Evolutionary conservation across 2,797 vertebrate species (phyloP), one percentile per base, ranked within the genome.

Genomic region (Falco peregrinus): DNA sequence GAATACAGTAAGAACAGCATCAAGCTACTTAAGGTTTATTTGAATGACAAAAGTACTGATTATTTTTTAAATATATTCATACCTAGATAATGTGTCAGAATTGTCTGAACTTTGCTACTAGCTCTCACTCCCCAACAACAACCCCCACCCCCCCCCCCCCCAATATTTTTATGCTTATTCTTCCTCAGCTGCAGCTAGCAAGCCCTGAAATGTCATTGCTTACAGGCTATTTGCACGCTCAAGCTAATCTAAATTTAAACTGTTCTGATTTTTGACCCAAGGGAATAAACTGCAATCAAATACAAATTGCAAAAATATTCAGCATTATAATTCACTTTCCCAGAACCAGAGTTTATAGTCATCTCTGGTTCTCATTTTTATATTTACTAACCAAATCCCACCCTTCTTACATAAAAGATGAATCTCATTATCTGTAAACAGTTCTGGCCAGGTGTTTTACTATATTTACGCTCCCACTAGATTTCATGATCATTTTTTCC

Each of bases 291-390:
- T 84, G 51, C 83, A 96, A 95, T 90, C 91, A 97, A 97, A 94
- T 70, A 82, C n/a, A 97, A 97, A 96, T 16, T 96, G 83, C 77
- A 97, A 93, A 96, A 87, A 94, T 65, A 95, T 84, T 95, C 94
- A 84, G 53, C 73, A 39, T 78, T 86, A 39, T 45, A 81, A 96
- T 88, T 96, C 67, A 78, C n/a, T 84, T 79, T 70, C 68, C 57
- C 68, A 19, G 22, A 85, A 93, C 29, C 45, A 77, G 80, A 97
- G 60, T 74, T 89, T 57, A 59, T 28, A 94, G 54, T 84, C 53
- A 83, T 80, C 64, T 92, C 95, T 84, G 73, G 70, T 88, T 95
- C 65, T 74, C 60, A 26, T 69, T 90, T 71, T 90, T 70, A 4
- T 67, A 88, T 5, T 68, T 81, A 61, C 89, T 70, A 80, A 93